Evolutionary conservation across 1,140 invertebrate species (phyloP).

Genomic region (Odontomachus brunneus): DNA sequence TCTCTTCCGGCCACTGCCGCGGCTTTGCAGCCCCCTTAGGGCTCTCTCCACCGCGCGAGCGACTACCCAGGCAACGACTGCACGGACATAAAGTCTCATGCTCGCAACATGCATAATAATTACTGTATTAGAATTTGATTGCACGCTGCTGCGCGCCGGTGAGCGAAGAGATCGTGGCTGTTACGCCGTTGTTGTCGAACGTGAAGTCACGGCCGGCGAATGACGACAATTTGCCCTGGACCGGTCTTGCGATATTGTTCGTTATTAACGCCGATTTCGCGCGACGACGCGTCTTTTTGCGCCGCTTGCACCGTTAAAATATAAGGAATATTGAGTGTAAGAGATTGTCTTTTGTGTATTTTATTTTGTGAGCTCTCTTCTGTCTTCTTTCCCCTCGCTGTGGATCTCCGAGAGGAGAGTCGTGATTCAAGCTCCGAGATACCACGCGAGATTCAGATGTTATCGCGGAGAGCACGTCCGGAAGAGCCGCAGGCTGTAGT

Average conservation of each 20-base stretch:
- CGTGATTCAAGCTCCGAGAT: constrained; percentile 1
- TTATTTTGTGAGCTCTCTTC: no score
- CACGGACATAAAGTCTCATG: constrained; percentile 53
- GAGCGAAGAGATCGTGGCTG: constrained; percentile 56
- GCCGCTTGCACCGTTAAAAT: no score
- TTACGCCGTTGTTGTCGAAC: constrained; percentile 49
- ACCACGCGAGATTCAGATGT: constrained; percentile 9
- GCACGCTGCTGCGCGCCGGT: constrained; percentile 48
- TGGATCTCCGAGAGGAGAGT: background rate
- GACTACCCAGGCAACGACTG: constrained; percentile 40
- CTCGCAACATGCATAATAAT: constrained; percentile 68
- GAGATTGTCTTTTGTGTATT: no score
- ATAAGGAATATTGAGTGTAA: no score
- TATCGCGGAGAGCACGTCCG: constrained; percentile 13
- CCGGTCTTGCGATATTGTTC: constrained; percentile 47
- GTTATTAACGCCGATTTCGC: no score
- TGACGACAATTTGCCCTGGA: constrained; percentile 34
- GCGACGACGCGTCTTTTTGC: no score
- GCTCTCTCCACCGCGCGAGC: background rate
- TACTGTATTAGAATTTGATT: constrained; percentile 61
- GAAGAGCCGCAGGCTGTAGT: background rate
- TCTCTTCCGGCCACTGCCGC: constrained; percentile 75
- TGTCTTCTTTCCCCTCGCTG: no score
- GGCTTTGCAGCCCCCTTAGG: constrained; percentile 32
- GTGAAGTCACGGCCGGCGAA: constrained; percentile 49